phyloP scores from a whole-genome alignment of 2,113 vertebrate genomes.

The Pygoscelis adeliae region DNA sequence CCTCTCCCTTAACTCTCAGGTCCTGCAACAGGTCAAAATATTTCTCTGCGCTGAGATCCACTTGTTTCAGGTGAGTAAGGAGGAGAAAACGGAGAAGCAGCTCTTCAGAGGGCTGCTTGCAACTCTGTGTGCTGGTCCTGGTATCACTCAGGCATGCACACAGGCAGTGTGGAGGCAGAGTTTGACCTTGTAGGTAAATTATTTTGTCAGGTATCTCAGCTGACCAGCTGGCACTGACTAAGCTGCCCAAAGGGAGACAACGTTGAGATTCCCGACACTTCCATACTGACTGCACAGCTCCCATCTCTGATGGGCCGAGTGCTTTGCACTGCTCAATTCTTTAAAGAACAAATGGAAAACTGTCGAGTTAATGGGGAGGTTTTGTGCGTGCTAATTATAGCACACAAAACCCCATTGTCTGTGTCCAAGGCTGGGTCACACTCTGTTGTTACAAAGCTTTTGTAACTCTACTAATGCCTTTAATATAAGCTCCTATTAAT shows the following conservation, averaged over 20 bases:
- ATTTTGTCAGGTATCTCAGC: background rate
- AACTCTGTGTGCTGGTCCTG: background rate
- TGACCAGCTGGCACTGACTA: background rate
- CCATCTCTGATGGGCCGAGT: background rate
- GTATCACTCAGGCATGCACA: background rate
- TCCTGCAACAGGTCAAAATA: background rate
- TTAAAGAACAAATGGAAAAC: conserved; percentile 18
- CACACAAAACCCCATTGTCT: conserved; percentile 39
- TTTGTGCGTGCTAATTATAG: conserved; percentile 45
- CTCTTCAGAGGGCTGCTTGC: background rate
- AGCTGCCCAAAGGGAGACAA: background rate
- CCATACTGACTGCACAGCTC: background rate
- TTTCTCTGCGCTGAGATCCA: background rate
- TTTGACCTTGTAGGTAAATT: background rate
- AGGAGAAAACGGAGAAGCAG: background rate
- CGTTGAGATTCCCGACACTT: background rate
- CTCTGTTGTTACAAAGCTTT: conserved; percentile 67
- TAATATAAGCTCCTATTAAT: conserved; percentile 78
- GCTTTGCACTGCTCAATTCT: background rate
- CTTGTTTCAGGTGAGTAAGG: background rate
- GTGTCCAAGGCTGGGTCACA: conserved; percentile 49
- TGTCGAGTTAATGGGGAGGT: background rate
- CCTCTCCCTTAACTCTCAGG: background rate
- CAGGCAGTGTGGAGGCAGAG: background rate
- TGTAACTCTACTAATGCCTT: conserved; percentile 72